Evolutionary conservation across 2,888 invertebrate species (phyloP), one percentile per base, ranked within the genome.

Genomic region (Dolichomitus sp.): DNA sequence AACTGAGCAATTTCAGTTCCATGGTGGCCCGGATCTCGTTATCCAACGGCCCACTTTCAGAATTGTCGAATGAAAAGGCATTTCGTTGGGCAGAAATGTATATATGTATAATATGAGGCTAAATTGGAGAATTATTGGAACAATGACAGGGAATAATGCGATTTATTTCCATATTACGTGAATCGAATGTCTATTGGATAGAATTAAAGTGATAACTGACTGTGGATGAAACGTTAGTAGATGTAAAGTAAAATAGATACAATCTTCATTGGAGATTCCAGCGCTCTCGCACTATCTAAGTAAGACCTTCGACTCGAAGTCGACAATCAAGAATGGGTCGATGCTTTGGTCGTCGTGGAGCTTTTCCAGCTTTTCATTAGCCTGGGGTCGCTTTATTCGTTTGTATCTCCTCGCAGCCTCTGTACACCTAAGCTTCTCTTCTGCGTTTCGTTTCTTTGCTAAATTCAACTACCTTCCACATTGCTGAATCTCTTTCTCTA

Each of bases 1-100:
- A 76, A 69, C 70, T 76, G 63, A 80, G 69, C 57, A 81, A 76
- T 72, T 76, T 65, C 80, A 81, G 65, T 76, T 70, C 59, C 65
- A 37, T 27, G 45, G 54, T 52, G 4, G 45, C 33, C 45, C 59
- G 61, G 45, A 73, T 40, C 69, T 69, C 69, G 61, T 77, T 77
- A 77, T 50, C 33, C 52, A 72, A 50, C 59, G 54, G 37, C 48
- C 33, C 37, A 50, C 63, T 52, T 19, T 0, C 12, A 23, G 14
- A 61, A 52, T 50, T 52, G 23, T 5, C 5, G 45, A 50, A 48
- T 63, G 37, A 61, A 73, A 50, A 73, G 63, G 63, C 30, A 33
- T 72, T 48, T 72, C 45, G 45, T 45, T 12, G 27, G 14, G 23
- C 17, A 59, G 48, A 48, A 12, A 14, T 1, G 1, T 9, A 19